phyloP scores from a whole-genome alignment of 2,797 vertebrate genomes.

The Melopsittacus undulatus region DNA sequence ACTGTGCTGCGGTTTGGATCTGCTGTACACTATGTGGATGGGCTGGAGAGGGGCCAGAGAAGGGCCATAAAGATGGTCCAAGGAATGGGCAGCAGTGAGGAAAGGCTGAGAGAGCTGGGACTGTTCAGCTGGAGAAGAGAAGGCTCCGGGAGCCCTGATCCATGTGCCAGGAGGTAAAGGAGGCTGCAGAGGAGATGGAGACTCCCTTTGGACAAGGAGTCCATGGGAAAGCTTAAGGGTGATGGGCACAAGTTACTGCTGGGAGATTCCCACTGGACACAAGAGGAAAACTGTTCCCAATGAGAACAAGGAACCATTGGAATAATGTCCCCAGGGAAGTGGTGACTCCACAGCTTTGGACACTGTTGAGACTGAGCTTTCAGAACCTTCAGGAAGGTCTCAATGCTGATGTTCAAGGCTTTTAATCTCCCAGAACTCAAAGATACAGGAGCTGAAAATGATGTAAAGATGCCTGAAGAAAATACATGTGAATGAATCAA shows the following conservation, averaged over 20 bases:
- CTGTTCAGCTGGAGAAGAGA: not conserved
- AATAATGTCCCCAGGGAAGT: not conserved
- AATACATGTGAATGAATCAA: accelerated
- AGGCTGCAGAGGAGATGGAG: not conserved
- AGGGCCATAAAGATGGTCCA: not conserved
- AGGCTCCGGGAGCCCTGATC: too few species aligned
- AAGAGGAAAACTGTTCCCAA: not conserved
- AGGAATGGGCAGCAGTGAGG: not conserved
- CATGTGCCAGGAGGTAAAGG: not conserved
- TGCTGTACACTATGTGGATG: not conserved
- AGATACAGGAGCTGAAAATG: not conserved
- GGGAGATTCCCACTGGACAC: not conserved
- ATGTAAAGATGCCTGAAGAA: not conserved
- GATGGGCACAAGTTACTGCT: not conserved
- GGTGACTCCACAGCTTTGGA: not conserved
- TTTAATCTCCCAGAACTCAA: not conserved
- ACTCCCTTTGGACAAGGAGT: not conserved
- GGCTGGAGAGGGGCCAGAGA: not conserved
- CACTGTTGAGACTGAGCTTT: not conserved
- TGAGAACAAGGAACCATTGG: not conserved
- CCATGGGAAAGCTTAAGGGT: not conserved
- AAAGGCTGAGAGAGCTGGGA: not conserved
- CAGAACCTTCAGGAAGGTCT: not conserved
- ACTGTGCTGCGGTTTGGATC: not conserved
- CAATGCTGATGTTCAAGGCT: not conserved